Evolutionary conservation across 2,888 invertebrate genomes (phyloP).

Genomic region (Patella caerulea): DNA sequence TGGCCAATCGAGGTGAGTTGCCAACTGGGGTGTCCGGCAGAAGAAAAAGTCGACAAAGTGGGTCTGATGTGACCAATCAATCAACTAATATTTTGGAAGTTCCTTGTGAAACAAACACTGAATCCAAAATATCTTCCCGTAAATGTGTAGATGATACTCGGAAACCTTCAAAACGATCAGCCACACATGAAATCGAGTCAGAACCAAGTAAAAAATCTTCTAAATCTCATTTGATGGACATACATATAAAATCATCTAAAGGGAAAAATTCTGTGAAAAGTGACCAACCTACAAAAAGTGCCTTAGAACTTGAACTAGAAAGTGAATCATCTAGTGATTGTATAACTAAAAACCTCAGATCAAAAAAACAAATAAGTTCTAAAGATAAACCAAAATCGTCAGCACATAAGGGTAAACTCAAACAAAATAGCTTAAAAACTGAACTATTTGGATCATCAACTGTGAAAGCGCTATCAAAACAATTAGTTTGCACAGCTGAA

Average conservation of each 20-base stretch:
- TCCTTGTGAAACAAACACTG: slow-evolving; percentile 19
- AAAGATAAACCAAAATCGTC: background rate
- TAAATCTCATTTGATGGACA: background rate
- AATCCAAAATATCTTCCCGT: background rate
- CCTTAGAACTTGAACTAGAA: slow-evolving; percentile 6
- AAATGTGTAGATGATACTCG: slow-evolving; percentile 12
- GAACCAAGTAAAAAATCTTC: slow-evolving; percentile 2
- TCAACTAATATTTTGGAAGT: slow-evolving; percentile 19
- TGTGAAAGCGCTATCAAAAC: background rate
- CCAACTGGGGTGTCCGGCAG: slow-evolving; percentile 68
- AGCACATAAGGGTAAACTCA: background rate
- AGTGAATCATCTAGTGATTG: background rate
- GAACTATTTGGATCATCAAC: background rate
- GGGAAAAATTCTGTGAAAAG: background rate
- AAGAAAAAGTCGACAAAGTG: slow-evolving; percentile 71
- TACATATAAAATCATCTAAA: background rate
- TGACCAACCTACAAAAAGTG: background rate
- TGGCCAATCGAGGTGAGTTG: slow-evolving; percentile 71
- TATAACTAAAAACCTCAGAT: background rate
- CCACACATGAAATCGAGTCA: background rate
- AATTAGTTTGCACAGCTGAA: slow-evolving; percentile 2
- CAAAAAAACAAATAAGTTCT: background rate
- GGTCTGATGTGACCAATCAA: slow-evolving; percentile 36
- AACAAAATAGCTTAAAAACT: background rate
- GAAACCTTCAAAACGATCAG: slow-evolving; percentile 4